Base-by-base conservation (phyloP, 2,888 invertebrate genomes). In the Drosophila nigricruria region DNA sequence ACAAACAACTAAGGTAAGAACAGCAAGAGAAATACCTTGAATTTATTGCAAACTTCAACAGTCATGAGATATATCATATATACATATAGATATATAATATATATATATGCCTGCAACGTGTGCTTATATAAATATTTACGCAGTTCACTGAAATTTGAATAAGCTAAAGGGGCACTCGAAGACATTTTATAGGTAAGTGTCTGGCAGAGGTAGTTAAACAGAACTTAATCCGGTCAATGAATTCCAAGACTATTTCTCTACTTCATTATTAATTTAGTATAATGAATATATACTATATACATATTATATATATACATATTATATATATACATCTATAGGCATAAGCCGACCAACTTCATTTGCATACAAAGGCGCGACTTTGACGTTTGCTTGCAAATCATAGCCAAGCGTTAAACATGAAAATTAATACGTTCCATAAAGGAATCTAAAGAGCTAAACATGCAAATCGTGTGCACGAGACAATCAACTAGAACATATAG, bases 361-460 rank as follows among this genome's bases (percentile, higher is more conserved):
- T 73, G 69, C 83, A 83, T 86, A 83, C 78, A 88, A 72, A 82
- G 88, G 79, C 79, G 52, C 53, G 61, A 70, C 65, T 68, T 72
- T 59, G 57, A 59, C 53, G 57, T 50, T 14, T 20, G 16, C 27
- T 3, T 40, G 54, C 25, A 79, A 70, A 59, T 76, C 76, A 52
- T 47, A 73, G 56, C 32, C 58, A 69, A 82, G 73, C 65, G 73
- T 49, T 85, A 64, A 84, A 66, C 73, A 82, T 82, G 72, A 66
- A 77, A 73, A 64, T 63, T 66, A 82, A 79, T 87, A 77, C 70
- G 70, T 73, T 63, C 73, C 52, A 68, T 45, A 47, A 61, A 64
- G 64, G 45, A 53, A 65, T 57, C 71, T 57, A 42, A 70, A 66
- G 57, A 73, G 71, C 69, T 82, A 70, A 82, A 73, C 85, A 82